Evolutionary conservation across 1,140 invertebrate species (phyloP).

Genomic region (Drosophila punjabiensis): DNA sequence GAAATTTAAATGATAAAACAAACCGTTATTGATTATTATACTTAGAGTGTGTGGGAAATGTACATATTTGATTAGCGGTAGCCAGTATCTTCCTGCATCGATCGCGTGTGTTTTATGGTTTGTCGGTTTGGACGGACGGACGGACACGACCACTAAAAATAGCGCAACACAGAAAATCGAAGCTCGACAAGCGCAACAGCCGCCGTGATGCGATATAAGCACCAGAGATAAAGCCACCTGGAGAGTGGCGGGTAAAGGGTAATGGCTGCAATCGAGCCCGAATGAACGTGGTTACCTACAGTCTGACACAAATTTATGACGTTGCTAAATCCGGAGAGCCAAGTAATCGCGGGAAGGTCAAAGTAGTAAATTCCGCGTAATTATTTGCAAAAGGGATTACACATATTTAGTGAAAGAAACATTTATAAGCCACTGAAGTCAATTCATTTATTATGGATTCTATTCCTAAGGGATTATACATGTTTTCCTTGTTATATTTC

Average conservation of each 20-base stretch:
- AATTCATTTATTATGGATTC: not conserved
- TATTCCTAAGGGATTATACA: not conserved
- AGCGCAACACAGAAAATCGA: slow-evolving; percentile 40
- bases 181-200: slow-evolving; percentile 41
- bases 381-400: slow-evolving; percentile 14
- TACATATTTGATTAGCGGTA: slow-evolving; percentile 29
- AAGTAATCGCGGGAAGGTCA: slow-evolving; percentile 30
- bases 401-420: not conserved
- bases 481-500: not conserved
- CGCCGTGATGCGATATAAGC: slow-evolving; percentile 41
- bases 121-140: slow-evolving; percentile 30
- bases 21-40: not conserved
- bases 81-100: slow-evolving; percentile 29
- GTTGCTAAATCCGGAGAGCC: slow-evolving; percentile 13
- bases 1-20: slow-evolving; percentile 2
- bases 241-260: slow-evolving; percentile 13
- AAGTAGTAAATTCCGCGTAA: not conserved
- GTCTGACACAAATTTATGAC: slow-evolving; percentile 26
- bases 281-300: slow-evolving; percentile 34
- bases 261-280: slow-evolving; percentile 26
- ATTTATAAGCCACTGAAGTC: not conserved
- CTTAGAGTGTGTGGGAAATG: slow-evolving; percentile 2
- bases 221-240: slow-evolving; percentile 33
- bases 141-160: slow-evolving; percentile 36
- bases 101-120: slow-evolving; percentile 53